Evolutionary conservation across 2,888 invertebrate species (phyloP).

Genomic region (Catocala sponsa): DNA sequence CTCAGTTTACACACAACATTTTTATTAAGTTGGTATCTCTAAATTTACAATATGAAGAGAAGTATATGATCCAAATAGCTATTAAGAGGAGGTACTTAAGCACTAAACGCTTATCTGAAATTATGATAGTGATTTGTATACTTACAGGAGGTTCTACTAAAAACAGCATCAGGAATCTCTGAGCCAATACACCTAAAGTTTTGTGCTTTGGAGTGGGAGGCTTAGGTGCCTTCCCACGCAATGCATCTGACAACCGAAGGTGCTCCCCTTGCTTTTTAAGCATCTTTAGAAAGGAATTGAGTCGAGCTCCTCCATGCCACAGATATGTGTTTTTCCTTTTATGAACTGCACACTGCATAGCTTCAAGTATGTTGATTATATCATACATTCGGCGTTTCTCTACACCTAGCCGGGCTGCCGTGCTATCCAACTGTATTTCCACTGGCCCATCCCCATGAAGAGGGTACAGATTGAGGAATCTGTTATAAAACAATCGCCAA

Average conservation of each 20-base stretch:
- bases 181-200: slow-evolving; percentile 90
- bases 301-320: slow-evolving; percentile 91
- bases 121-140: slow-evolving; percentile 24
- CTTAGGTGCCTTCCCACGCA: slow-evolving; percentile 82
- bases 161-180: slow-evolving; percentile 91
- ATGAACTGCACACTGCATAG: slow-evolving; percentile 91
- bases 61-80: too few relatives aligned
- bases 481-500: slow-evolving; percentile 55
- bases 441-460: slow-evolving; percentile 81
- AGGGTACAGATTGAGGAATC: slow-evolving; percentile 88
- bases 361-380: slow-evolving; percentile 92
- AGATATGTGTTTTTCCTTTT: slow-evolving; percentile 90
- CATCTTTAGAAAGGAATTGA: slow-evolving; percentile 88
- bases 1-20: too few relatives aligned
- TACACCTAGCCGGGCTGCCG: slow-evolving; percentile 89
- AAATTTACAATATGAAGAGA: too few relatives aligned
- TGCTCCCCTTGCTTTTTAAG: slow-evolving; percentile 89
- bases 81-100: too few relatives aligned
- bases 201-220: slow-evolving; percentile 89
- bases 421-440: slow-evolving; percentile 90
- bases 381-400: slow-evolving; percentile 92
- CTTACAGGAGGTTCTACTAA: slow-evolving; percentile 90
- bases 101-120: too few relatives aligned
- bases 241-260: slow-evolving; percentile 83
- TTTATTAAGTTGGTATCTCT: too few relatives aligned